Conservation (phyloP, 1,140 invertebrate species). For the Euura saliciscinereae region DNA sequence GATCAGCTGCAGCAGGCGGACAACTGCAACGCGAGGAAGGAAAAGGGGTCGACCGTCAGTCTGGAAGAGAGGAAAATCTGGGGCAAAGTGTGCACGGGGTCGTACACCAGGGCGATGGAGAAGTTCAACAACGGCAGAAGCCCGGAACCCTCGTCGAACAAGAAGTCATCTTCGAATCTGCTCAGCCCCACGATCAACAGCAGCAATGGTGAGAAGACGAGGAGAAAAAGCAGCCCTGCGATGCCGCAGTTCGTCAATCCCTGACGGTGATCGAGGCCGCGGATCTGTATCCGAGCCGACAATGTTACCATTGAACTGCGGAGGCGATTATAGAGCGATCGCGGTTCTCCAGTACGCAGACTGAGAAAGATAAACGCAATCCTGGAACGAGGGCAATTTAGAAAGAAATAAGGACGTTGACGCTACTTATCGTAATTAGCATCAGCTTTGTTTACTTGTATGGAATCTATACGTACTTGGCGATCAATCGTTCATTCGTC, state of each 20-base stretch:
- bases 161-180: slow-evolving; percentile 31
- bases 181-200: slow-evolving; percentile 30
- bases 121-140: slow-evolving; percentile 53
- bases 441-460: slow-evolving; percentile 7
- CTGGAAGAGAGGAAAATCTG: slow-evolving; percentile 34
- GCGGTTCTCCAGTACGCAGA: not conserved
- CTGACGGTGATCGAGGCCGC: slow-evolving; percentile 24
- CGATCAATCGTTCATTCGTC: not conserved
- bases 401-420: not conserved
- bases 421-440: not conserved
- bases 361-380: not conserved
- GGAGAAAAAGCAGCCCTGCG: slow-evolving; percentile 50
- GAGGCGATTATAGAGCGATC: too few species aligned
- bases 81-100: slow-evolving; percentile 60
- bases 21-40: not conserved
- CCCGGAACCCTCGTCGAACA: slow-evolving; percentile 11
- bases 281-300: not conserved
- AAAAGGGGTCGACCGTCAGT: slow-evolving; percentile 10
- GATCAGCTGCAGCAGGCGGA: not conserved
- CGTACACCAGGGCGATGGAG: slow-evolving; percentile 60
- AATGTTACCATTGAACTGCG: not conserved
- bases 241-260: slow-evolving; percentile 44
- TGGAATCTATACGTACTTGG: not conserved
- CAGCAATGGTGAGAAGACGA: slow-evolving; percentile 41
- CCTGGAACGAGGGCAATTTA: too few species aligned